Conservation (phyloP, 2,888 invertebrate genomes). For the Eulithis prunata region DNA sequence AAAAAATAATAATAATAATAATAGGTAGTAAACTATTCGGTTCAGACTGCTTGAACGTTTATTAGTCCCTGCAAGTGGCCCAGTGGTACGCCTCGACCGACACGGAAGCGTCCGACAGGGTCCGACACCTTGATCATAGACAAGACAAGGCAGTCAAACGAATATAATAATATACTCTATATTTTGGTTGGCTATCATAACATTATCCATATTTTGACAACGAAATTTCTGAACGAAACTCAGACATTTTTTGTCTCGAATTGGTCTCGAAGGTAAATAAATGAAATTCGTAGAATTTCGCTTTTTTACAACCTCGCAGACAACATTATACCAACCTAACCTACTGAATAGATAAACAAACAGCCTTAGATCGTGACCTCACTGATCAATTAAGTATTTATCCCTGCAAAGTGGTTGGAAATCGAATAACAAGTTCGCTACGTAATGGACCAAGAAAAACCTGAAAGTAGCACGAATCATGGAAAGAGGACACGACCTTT, state of each 20-base stretch:
- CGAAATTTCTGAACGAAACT: constrained; percentile 6
- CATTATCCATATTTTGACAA: neutral
- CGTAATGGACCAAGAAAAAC: constrained; percentile 75
- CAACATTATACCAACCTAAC: constrained; percentile 1
- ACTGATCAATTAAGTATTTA: neutral
- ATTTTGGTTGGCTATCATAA: too few species aligned
- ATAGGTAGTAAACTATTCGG: too few species aligned
- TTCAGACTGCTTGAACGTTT: too few species aligned
- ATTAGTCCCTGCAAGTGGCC: too few species aligned
- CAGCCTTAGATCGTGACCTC: constrained; percentile 8
- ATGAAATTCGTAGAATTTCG: constrained; percentile 34
- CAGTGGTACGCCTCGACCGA: too few species aligned
- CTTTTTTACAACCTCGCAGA: constrained; percentile 14
- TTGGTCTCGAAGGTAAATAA: constrained; percentile 54
- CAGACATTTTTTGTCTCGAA: constrained; percentile 38
- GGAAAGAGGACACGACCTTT: constrained; percentile 80
- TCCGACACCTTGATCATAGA: too few species aligned
- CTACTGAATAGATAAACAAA: neutral
- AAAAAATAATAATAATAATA: too few species aligned
- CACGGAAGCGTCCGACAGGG: too few species aligned
- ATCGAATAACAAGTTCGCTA: constrained; percentile 16
- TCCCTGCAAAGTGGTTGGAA: constrained; percentile 4
- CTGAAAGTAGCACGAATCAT: constrained; percentile 69
- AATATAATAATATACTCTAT: too few species aligned
- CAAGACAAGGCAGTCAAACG: too few species aligned